These are phyloP conservation scores for Heliconius congener DNA, from an alignment of 1,140 invertebrate genomes.

Conservation along the genomic window DNA sequence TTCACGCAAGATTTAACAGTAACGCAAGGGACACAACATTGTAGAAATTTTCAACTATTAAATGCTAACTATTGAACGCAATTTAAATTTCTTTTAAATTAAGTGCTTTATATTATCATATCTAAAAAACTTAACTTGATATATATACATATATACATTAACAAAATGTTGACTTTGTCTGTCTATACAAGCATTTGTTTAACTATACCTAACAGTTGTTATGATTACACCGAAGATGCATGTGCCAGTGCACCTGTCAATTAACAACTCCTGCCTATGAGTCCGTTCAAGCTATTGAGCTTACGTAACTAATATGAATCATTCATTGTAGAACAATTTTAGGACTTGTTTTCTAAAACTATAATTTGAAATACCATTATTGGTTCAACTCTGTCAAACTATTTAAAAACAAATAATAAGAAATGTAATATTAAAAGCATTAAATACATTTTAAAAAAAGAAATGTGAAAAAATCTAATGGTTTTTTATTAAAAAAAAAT, in stretches of 20 bases:
- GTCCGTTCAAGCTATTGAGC: not conserved
- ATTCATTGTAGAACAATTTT: slow-evolving; percentile 28
- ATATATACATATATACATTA: not conserved
- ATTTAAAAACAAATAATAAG: too few species aligned
- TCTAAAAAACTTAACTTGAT: not conserved
- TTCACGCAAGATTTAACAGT: slow-evolving; percentile 45
- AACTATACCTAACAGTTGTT: not conserved
- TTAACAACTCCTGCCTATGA: slow-evolving; percentile 29
- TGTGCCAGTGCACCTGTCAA: slow-evolving; percentile 39
- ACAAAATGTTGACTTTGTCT: not conserved
- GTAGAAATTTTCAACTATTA: slow-evolving; percentile 25
- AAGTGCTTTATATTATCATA: not conserved
- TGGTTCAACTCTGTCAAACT: not conserved
- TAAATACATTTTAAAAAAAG: too few species aligned
- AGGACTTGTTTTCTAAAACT: not conserved
- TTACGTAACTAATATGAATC: slow-evolving; percentile 35
- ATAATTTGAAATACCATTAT: not conserved
- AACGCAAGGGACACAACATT: slow-evolving; percentile 40
- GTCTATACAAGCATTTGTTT: not conserved
- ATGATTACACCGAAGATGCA: slow-evolving; percentile 15
- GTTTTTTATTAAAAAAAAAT: too few species aligned
- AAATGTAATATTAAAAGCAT: too few species aligned
- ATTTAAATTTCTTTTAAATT: not conserved
- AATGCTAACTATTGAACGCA: not conserved
- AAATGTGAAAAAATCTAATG: too few species aligned